A percentile compares a stretch with the other conserved stretches of the same genome.
Conservation (phyloP, 1,140 invertebrate genomes). For the Trissolcus basalis region DNA sequence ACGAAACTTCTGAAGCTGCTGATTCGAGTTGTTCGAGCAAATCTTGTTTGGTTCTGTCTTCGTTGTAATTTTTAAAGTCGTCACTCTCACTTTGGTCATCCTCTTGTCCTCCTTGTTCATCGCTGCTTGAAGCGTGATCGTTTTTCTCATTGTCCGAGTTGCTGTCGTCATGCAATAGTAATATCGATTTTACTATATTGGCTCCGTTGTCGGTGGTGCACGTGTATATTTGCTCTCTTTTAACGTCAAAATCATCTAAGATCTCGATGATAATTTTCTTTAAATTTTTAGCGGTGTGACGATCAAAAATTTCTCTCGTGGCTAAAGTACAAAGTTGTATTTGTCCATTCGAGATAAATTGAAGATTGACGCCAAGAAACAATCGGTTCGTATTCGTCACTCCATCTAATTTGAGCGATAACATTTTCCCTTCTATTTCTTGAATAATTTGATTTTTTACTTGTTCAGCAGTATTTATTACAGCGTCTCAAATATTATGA, state of each 20-base stretch:
- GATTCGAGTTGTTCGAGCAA: too few relatives aligned
- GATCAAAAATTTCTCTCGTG: not conserved
- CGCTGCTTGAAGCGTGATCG: too few relatives aligned
- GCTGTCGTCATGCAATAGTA: not conserved
- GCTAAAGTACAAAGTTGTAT: conserved; percentile 19
- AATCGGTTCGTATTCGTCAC: conserved; percentile 22
- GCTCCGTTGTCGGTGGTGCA: conserved; percentile 26
- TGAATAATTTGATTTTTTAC: conserved; percentile 11
- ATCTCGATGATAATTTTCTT: conserved; percentile 12
- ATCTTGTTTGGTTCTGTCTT: too few relatives aligned
- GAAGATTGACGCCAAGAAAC: conserved; percentile 27
- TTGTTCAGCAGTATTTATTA: conserved; percentile 9
- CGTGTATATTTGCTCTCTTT: conserved; percentile 16
- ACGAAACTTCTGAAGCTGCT: too few relatives aligned
- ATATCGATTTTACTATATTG: conserved; percentile 17
- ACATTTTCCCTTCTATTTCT: conserved; percentile 17
- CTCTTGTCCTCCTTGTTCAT: not conserved
- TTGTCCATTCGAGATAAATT: conserved; percentile 19
- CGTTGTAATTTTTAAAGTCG: too few relatives aligned
- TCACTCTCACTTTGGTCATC: too few relatives aligned
- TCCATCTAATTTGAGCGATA: conserved; percentile 30
- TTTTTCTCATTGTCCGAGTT: not conserved
- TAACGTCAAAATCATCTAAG: conserved; percentile 5
- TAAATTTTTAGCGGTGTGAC: conserved; percentile 15
- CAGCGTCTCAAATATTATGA: conserved; percentile 24